These are phyloP conservation scores for Myotis davidii DNA, from an alignment of 2,113 vertebrate species.

Conservation along the genomic window DNA sequence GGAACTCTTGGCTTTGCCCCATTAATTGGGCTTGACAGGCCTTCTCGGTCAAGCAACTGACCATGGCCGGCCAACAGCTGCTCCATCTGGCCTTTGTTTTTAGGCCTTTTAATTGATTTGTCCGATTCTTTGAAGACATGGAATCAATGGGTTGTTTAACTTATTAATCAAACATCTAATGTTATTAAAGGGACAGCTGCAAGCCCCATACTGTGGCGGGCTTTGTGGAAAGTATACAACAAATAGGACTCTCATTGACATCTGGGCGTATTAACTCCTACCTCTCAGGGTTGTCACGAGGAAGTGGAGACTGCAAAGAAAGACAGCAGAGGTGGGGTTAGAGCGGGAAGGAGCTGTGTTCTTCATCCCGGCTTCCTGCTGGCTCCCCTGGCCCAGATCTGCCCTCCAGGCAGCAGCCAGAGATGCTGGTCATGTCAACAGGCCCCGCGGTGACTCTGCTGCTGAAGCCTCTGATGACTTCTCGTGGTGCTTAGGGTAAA, in stretches of 20 bases:
- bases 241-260: background rate
- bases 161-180: conserved; percentile 67
- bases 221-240: background rate
- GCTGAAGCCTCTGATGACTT: background rate
- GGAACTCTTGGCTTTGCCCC: conserved; percentile 13
- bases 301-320: background rate
- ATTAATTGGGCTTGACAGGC: conserved; percentile 71
- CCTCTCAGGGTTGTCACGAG: background rate
- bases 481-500: background rate
- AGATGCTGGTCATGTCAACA: no score
- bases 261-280: background rate
- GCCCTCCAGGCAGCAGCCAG: background rate
- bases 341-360: background rate
- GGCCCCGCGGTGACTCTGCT: background rate
- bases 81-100: conserved; percentile 44
- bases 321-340: background rate
- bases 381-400: background rate
- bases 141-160: conserved; percentile 59
- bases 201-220: background rate
- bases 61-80: conserved; percentile 66
- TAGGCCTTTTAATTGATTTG: conserved; percentile 51
- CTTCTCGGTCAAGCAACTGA: conserved; percentile 62
- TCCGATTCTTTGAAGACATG: conserved; percentile 40
- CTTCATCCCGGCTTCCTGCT: background rate
- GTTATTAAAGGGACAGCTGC: conserved; percentile 53